A percentile compares a stretch with the other conserved stretches of the same genome.
phyloP scores from a whole-genome alignment of 2,888 invertebrate species.

The Teleogryllus oceanicus region DNA sequence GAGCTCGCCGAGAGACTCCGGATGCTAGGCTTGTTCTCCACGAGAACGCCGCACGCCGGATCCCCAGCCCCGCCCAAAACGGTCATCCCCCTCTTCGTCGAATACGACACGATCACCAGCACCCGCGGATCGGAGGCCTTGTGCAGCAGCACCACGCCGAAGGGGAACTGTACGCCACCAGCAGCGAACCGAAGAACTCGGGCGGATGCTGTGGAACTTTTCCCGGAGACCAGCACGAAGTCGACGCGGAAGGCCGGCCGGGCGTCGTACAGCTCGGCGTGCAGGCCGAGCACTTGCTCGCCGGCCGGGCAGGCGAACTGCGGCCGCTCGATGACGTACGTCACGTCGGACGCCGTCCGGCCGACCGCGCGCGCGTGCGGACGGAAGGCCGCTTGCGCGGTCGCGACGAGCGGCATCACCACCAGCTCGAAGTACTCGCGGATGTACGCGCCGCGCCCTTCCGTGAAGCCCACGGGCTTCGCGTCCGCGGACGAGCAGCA shows the following conservation, averaged over 20 bases:
- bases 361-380: not conserved
- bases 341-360: not conserved
- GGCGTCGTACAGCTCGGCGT: not conserved
- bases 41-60: not conserved
- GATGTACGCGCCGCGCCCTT: not conserved
- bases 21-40: too few species aligned
- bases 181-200: not conserved
- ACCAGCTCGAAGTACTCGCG: not conserved
- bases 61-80: not conserved
- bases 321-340: not conserved
- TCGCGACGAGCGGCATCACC: not conserved
- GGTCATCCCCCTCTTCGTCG: not conserved
- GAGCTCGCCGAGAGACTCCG: too few species aligned
- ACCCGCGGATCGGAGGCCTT: not conserved
- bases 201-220: not conserved
- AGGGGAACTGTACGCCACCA: not conserved
- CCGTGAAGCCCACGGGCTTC: not conserved
- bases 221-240: not conserved
- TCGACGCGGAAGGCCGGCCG: too few species aligned
- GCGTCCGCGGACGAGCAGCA: not conserved
- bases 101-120: not conserved
- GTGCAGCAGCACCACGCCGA: not conserved
- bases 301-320: too few species aligned
- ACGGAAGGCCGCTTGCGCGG: not conserved
- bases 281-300: not conserved